phyloP scores from a whole-genome alignment of 2,113 vertebrate species.

The Puffinus mauretanicus region DNA sequence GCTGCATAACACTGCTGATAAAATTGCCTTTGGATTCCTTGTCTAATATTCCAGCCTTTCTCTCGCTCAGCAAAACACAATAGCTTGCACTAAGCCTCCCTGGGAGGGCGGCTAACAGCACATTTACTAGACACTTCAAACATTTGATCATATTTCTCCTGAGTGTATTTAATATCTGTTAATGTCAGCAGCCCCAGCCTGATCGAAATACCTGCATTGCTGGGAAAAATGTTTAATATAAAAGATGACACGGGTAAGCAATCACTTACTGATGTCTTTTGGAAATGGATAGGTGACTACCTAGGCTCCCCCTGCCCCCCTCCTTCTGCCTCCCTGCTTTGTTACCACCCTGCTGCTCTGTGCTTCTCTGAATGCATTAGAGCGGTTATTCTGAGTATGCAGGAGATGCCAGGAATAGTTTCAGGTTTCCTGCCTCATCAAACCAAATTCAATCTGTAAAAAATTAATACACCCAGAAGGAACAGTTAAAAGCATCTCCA shows the following conservation, averaged over 20 bases:
- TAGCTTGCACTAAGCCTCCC: slow-evolving; percentile 54
- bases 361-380: slow-evolving; percentile 49
- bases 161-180: slow-evolving; percentile 69
- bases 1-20: slow-evolving; percentile 43
- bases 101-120: slow-evolving; percentile 55
- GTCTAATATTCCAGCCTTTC: slow-evolving; percentile 58
- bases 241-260: slow-evolving; percentile 44
- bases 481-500: slow-evolving; percentile 70
- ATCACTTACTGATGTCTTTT: slow-evolving; percentile 55
- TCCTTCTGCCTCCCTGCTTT: background rate
- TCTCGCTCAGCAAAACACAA: slow-evolving; percentile 66
- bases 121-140: slow-evolving; percentile 68
- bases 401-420: slow-evolving; percentile 67
- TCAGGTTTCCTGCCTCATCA: slow-evolving; percentile 67
- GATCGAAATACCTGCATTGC: slow-evolving; percentile 48
- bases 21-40: slow-evolving; percentile 65
- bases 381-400: slow-evolving; percentile 55
- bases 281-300: slow-evolving; percentile 37
- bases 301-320: background rate
- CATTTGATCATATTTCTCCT: slow-evolving; percentile 68
- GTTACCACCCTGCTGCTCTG: slow-evolving; percentile 15
- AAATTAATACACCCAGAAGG: slow-evolving; percentile 69
- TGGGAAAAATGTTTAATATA: slow-evolving; percentile 38
- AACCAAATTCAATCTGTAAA: slow-evolving; percentile 65
- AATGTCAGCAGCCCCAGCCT: slow-evolving; percentile 54